Evolutionary conservation across 2,888 invertebrate species (phyloP).

Genomic region (Lottia gigantea): DNA sequence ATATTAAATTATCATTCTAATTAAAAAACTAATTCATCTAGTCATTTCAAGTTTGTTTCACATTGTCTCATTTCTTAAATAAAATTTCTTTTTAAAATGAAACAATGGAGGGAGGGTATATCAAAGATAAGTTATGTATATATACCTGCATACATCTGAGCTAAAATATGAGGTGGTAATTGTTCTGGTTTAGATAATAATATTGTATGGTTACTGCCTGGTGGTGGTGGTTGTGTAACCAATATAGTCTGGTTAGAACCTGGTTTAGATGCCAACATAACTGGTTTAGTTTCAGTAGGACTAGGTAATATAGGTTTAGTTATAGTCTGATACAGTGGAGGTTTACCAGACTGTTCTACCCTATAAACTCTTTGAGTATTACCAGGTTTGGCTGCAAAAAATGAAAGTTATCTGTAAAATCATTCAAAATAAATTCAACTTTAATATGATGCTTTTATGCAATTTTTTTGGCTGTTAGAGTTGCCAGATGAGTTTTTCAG

Average conservation of each 20-base stretch:
- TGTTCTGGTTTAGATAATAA: constrained; percentile 46
- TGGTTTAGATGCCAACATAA: constrained; percentile 16
- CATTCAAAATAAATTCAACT: no score
- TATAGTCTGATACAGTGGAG: constrained; percentile 13
- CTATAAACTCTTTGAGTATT: no score
- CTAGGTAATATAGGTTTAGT: neutral
- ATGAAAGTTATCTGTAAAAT: no score
- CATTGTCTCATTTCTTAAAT: no score
- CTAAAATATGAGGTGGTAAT: constrained; percentile 54
- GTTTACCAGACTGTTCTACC: constrained; percentile 13
- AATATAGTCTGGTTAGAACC: constrained; percentile 26
- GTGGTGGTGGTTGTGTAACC: constrained; percentile 35
- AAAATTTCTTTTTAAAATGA: no score
- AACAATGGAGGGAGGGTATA: neutral
- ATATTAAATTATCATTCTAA: no score
- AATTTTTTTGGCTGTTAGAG: no score
- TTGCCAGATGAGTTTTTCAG: no score
- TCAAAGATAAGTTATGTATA: neutral
- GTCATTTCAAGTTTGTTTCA: no score
- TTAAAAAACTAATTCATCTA: no score
- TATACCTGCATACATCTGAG: constrained; percentile 61
- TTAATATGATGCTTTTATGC: no score
- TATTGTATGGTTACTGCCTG: constrained; percentile 26
- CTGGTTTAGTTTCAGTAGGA: constrained; percentile 12
- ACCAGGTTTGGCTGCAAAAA: no score